A percentile compares a stretch with the other conserved stretches of the same genome.
These are phyloP conservation scores for Xiphophorus birchmanni DNA, from an alignment of 2,797 vertebrate species.

Conservation along the genomic window DNA sequence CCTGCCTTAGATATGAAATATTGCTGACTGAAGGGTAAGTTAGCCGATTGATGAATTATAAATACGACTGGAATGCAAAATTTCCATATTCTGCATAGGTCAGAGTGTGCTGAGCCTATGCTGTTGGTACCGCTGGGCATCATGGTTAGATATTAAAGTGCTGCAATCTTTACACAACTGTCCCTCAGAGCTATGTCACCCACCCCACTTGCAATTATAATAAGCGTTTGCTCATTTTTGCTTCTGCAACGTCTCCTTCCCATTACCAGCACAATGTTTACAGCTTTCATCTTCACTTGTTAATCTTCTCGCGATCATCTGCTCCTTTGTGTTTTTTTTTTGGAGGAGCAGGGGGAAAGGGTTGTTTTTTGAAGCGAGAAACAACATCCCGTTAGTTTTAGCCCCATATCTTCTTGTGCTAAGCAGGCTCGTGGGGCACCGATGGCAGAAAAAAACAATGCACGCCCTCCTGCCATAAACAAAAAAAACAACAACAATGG, in stretches of 20 bases:
- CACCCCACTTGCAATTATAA: conserved; percentile 63
- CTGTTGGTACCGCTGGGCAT: conserved; percentile 69
- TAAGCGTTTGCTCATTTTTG: conserved; percentile 60
- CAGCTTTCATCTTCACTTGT: conserved; percentile 62
- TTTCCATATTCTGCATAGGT: conserved; percentile 77
- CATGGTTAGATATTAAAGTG: conserved; percentile 68
- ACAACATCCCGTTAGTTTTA: conserved; percentile 64
- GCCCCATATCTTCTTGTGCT: conserved; percentile 41
- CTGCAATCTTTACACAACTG: conserved; percentile 52
- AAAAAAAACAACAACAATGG: conserved; percentile 68
- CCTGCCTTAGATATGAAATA: conserved; percentile 74
- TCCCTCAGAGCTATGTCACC: conserved; percentile 70
- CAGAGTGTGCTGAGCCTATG: conserved; percentile 64
- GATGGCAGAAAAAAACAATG: conserved; percentile 53
- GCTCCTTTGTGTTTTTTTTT: conserved; percentile 25
- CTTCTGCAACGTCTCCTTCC: conserved; percentile 59
- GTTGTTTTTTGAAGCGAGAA: conserved; percentile 35
- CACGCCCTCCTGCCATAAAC: conserved; percentile 49
- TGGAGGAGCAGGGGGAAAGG: too few relatives aligned
- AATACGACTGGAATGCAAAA: conserved; percentile 73
- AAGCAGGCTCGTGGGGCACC: conserved; percentile 39
- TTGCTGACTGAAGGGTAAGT: conserved; percentile 78
- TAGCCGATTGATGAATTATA: conserved; percentile 81
- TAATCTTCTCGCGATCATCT: conserved; percentile 65
- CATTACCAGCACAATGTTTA: conserved; percentile 36